Conservation (phyloP, 1,140 invertebrate genomes). For the Nomia melanderi region DNA sequence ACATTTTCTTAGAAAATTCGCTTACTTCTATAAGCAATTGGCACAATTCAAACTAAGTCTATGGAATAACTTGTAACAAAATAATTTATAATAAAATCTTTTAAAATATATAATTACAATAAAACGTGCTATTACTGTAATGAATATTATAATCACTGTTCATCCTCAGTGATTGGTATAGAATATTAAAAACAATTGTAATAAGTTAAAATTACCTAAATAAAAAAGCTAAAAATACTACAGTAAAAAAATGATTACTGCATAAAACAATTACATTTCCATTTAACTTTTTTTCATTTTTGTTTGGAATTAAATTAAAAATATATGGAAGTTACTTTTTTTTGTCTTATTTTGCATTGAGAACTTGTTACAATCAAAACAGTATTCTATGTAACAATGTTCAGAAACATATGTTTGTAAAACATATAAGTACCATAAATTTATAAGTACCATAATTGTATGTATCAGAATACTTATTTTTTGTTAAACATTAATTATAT, state of each 20-base stretch:
- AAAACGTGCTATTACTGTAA: background rate
- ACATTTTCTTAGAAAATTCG: conserved; percentile 16
- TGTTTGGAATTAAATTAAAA: conserved; percentile 20
- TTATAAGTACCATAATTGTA: conserved; percentile 1
- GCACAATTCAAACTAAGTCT: conserved; percentile 46
- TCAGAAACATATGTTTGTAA: conserved; percentile 27
- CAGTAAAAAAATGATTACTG: conserved; percentile 18
- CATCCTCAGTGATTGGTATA: background rate
- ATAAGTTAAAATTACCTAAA: too few relatives aligned
- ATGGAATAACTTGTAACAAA: conserved; percentile 26
- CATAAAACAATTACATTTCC: conserved; percentile 43
- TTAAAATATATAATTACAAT: background rate
- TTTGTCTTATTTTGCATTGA: conserved; percentile 21
- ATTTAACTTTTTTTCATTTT: conserved; percentile 31
- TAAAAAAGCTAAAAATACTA: conserved; percentile 1
- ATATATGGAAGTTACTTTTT: conserved; percentile 12
- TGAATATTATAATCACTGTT: background rate
- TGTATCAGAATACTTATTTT: background rate
- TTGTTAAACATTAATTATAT: conserved; percentile 15
- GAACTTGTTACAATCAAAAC: conserved; percentile 25
- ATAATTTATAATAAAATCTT: conserved; percentile 11
- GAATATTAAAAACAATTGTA: background rate
- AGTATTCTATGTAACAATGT: conserved; percentile 10
- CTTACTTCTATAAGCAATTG: conserved; percentile 35
- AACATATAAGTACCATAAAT: conserved; percentile 29